phyloP scores from a whole-genome alignment of 2,113 vertebrate genomes.

The Ciconia maguari region DNA sequence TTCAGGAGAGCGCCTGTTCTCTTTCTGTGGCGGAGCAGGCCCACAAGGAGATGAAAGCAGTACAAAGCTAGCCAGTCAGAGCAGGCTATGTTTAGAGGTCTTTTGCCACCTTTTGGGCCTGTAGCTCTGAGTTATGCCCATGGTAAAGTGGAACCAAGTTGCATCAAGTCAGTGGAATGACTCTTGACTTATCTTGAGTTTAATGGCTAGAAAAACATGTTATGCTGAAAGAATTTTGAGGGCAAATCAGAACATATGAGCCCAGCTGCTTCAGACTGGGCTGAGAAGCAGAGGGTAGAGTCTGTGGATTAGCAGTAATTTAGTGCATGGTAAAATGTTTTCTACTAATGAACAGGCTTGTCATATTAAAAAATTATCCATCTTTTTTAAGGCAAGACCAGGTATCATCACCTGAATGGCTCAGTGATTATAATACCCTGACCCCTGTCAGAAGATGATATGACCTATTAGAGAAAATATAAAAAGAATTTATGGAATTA shows the following conservation, averaged over 20 bases:
- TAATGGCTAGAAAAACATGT: background rate
- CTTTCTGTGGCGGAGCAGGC: background rate
- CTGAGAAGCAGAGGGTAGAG: background rate
- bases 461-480: background rate
- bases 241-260: background rate
- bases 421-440: background rate
- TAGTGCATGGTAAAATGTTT: background rate
- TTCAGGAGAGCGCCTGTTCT: background rate
- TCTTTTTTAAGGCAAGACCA: background rate
- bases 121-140: background rate
- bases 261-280: background rate
- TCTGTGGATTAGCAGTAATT: background rate
- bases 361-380: background rate
- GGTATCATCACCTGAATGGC: background rate
- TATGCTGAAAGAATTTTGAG: background rate
- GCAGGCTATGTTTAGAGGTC: background rate
- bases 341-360: background rate
- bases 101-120: background rate
- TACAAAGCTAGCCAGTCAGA: rapidly evolving
- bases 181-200: background rate
- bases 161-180: background rate
- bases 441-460: background rate
- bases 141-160: background rate
- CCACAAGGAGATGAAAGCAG: background rate
- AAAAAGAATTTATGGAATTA: background rate